Evolutionary conservation across 2,888 invertebrate species (phyloP).

Genomic region (Seira musarum): DNA sequence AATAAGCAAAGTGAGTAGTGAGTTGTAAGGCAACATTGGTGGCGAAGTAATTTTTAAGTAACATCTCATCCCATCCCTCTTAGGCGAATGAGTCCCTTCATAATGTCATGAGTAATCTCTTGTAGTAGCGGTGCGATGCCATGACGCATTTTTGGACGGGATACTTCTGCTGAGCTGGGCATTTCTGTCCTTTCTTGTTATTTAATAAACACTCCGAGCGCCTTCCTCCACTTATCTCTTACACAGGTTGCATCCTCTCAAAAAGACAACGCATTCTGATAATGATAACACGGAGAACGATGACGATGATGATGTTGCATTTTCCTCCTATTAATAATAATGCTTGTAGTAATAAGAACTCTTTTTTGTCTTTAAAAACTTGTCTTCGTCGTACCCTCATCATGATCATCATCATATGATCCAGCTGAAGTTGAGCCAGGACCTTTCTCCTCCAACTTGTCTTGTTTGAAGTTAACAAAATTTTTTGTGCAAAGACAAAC

Average conservation of each 20-base stretch:
- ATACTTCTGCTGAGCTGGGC: neutral
- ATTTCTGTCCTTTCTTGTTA: constrained; percentile 8
- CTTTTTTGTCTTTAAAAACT: neutral
- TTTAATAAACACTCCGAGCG: constrained; percentile 7
- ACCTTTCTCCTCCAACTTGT: neutral
- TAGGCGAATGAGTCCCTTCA: constrained; percentile 21
- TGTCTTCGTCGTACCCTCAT: neutral
- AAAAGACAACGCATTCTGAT: neutral
- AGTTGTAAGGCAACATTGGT: too few species aligned
- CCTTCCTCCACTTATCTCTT: neutral
- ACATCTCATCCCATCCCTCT: too few species aligned
- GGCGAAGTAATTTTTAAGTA: too few species aligned
- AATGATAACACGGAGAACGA: too few species aligned
- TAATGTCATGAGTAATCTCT: constrained; percentile 53
- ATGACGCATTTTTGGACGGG: neutral
- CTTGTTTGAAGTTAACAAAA: constrained; percentile 3
- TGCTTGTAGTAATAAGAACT: too few species aligned
- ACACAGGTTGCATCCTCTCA: neutral
- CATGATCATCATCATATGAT: neutral
- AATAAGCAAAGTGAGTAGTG: too few species aligned
- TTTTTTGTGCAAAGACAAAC: constrained; percentile 39
- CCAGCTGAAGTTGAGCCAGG: neutral
- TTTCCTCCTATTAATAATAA: constrained; percentile 2
- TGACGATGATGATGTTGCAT: too few species aligned
- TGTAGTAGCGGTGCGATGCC: too few species aligned